Percentiles rank a stretch among this genome's conserved stretches.
phyloP scores from a whole-genome alignment of 2,797 vertebrate species.

The Melopsittacus undulatus region DNA sequence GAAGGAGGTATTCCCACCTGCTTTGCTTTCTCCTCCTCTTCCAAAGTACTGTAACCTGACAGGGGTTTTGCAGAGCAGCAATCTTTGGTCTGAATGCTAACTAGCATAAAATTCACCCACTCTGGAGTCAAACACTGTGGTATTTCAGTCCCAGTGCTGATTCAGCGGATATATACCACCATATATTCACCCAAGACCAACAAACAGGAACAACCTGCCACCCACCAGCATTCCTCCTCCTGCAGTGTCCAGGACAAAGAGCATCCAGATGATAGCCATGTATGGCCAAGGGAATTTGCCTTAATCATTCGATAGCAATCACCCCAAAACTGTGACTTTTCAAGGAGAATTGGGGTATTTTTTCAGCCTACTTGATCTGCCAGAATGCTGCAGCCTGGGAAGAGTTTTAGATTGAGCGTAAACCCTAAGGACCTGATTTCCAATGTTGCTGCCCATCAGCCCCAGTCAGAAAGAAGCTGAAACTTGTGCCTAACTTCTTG shows the following conservation, averaged over 20 bases:
- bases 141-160: neutral
- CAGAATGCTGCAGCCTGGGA: neutral
- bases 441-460: neutral
- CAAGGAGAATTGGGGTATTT: conserved; percentile 20
- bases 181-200: rapidly evolving
- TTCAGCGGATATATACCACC: neutral
- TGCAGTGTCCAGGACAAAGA: neutral
- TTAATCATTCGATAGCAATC: neutral
- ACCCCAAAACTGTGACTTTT: neutral
- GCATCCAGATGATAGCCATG: neutral
- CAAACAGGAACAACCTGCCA: neutral
- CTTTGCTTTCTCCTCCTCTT: neutral
- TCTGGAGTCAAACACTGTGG: neutral
- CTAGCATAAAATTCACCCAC: neutral
- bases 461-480: neutral
- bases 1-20: neutral
- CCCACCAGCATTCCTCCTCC: neutral
- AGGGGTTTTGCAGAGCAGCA: neutral
- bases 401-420: neutral
- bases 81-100: neutral
- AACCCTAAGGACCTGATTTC: neutral
- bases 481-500: neutral
- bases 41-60: neutral
- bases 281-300: neutral
- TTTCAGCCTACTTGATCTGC: neutral